A percentile compares a stretch with the other conserved stretches of the same genome.
Conservation (phyloP, 2,888 invertebrate genomes). For the Hedya salicella region DNA sequence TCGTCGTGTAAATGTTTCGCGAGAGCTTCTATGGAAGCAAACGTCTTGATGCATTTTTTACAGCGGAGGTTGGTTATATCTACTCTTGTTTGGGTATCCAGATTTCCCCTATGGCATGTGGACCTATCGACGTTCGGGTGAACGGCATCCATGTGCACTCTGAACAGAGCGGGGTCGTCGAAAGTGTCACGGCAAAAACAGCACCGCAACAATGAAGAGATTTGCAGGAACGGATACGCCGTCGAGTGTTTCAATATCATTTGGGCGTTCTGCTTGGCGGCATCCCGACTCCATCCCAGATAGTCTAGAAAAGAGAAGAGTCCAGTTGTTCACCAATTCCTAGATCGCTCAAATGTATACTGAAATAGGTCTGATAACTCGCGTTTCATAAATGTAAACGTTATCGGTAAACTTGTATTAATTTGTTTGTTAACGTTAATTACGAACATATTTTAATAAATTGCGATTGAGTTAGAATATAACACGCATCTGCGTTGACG, state of each 20-base stretch:
- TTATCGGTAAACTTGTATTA: not conserved
- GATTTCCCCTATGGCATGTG: conserved; percentile 27
- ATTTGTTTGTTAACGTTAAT: not conserved
- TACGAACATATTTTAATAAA: not conserved
- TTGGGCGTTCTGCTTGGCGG: conserved; percentile 42
- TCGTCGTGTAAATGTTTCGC: conserved; percentile 45
- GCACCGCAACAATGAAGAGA: conserved; percentile 32
- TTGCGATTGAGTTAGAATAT: conserved; percentile 2
- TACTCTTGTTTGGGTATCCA: conserved; percentile 39
- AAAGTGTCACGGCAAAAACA: conserved; percentile 45
- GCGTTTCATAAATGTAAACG: not conserved
- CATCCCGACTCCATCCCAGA: conserved; percentile 38
- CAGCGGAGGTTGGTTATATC: conserved; percentile 47
- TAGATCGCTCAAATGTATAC: conserved; percentile 40
- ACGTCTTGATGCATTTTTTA: conserved; percentile 37
- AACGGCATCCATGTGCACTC: conserved; percentile 44
- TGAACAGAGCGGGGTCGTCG: conserved; percentile 44
- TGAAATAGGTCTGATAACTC: conserved; percentile 7
- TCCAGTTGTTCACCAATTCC: conserved; percentile 43
- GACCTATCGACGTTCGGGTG: conserved; percentile 45
- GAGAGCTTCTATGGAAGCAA: conserved; percentile 38
- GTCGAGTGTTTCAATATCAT: conserved; percentile 47
- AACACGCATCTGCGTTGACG: conserved; percentile 1
- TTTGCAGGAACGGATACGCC: conserved; percentile 46
- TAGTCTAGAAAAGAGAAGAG: conserved; percentile 47